Evolutionary conservation across 2,888 invertebrate species (phyloP).

Genomic region (Sabatieria punctata): DNA sequence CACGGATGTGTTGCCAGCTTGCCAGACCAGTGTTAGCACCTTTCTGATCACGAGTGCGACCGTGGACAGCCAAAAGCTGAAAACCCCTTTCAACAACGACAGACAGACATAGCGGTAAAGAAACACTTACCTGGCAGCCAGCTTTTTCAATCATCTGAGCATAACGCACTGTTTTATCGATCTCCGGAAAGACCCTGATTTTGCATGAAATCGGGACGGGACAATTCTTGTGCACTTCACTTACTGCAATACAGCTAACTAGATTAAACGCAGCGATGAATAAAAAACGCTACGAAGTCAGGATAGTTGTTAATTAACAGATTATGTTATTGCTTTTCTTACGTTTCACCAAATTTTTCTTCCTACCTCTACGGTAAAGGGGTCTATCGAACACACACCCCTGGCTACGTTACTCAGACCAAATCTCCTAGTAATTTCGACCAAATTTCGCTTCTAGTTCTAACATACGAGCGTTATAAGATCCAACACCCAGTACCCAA

Average conservation of each 20-base stretch:
- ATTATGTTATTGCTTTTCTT: too few relatives aligned
- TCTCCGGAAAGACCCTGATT: constrained; percentile 69
- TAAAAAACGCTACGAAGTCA: not conserved
- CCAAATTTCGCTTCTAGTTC: too few relatives aligned
- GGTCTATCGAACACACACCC: too few relatives aligned
- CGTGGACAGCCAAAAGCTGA: constrained; percentile 79
- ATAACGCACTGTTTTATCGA: constrained; percentile 69
- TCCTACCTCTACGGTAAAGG: too few relatives aligned
- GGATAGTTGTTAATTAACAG: too few relatives aligned
- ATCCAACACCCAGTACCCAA: too few relatives aligned
- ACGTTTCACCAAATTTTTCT: too few relatives aligned
- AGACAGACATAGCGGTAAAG: too few relatives aligned
- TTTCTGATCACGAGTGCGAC: constrained; percentile 81
- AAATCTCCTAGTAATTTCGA: too few relatives aligned
- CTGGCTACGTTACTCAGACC: too few relatives aligned
- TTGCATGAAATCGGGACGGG: constrained; percentile 88
- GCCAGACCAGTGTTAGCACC: constrained; percentile 88
- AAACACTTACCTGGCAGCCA: constrained; percentile 49
- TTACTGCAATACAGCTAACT: constrained; percentile 20
- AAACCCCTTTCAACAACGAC: constrained; percentile 9
- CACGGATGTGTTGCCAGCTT: constrained; percentile 77
- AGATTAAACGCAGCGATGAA: too few relatives aligned
- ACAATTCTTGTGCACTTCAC: constrained; percentile 42
- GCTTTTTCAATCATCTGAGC: constrained; percentile 85
- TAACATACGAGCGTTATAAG: too few relatives aligned